phyloP scores from a whole-genome alignment of 2,888 invertebrate genomes.

The Taphrorychus bicolor region DNA sequence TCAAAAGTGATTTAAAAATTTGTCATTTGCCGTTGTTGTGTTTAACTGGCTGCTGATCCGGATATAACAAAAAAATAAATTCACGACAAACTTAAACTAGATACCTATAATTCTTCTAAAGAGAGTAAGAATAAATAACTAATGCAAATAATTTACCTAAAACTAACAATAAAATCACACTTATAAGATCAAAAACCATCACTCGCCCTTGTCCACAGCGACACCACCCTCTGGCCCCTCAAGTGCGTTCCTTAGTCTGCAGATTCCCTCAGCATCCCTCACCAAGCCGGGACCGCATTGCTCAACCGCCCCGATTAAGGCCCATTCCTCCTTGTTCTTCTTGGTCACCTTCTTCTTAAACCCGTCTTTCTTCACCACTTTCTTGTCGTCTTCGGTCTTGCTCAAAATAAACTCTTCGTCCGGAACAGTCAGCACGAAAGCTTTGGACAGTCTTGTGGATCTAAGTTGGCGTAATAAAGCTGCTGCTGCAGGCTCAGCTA shows the following conservation, averaged over 20 bases:
- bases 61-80: no score
- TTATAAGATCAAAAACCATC: neutral
- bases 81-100: no score
- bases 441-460: slow-evolving; percentile 45
- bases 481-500: slow-evolving; percentile 48
- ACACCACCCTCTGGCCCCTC: neutral
- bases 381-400: slow-evolving; percentile 44
- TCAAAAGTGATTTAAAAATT: no score
- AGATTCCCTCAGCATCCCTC: slow-evolving; percentile 73
- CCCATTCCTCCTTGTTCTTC: slow-evolving; percentile 55
- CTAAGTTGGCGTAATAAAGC: slow-evolving; percentile 48
- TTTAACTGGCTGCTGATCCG: no score
- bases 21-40: no score
- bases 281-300: slow-evolving; percentile 77
- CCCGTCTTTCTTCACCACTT: slow-evolving; percentile 47
- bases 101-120: no score
- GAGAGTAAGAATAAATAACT: no score
- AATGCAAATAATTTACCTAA: slow-evolving; percentile 7
- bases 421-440: slow-evolving; percentile 49
- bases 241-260: slow-evolving; percentile 47
- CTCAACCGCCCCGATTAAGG: slow-evolving; percentile 71
- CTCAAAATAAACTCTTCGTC: slow-evolving; percentile 47
- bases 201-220: slow-evolving; percentile 10
- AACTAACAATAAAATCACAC: no score
- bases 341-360: slow-evolving; percentile 44